Base-by-base conservation (phyloP, 92 coral and sea anemone genomes). In the Porites lobata region DNA sequence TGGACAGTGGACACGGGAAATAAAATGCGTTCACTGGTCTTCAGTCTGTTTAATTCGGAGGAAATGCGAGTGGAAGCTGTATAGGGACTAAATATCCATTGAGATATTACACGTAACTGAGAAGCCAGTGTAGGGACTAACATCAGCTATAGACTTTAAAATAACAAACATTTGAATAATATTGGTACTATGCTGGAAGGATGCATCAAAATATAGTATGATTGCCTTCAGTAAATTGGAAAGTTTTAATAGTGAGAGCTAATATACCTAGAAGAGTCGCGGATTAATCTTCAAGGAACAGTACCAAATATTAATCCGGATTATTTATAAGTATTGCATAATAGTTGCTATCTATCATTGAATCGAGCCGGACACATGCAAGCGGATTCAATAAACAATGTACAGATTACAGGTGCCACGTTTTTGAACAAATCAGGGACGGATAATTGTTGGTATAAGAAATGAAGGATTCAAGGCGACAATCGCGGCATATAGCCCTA, bases 1-100 rank as follows among this genome's bases (percentile, higher is more conserved):
- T 78, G 82, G 71, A 78, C 71, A 61, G 57, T 78, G 82, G 82
- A 78, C 82, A 32, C 65, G 15, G 57, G 82, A 24, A 61, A 50
- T 8, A 70, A 78, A 66, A 56, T 14, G 11, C 15, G 61, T 56
- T 56, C 61, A 14, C 12, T 14, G 13, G 11, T 56, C 13, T 56
- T 56, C 61, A 14, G 2, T 4, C 17, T 56, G 61, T 9, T 56
- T 56, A 67, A 12, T 21, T 11, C 43, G 14, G 15, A 19, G 15
- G 17, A 69, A 13, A 70, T 11, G n/a, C 18, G 61, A 50, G 77
- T 50, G 78, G n/a, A 21, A 51, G 54, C 63, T 13, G n/a, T 51
- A 73, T 73, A 50, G 64, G 20, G 43, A 14, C 61, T 56, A 56
- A 56, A 56, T 54, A 54, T 54, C 14, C 13, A 38, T 17, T 4